These are phyloP conservation scores for Ornithorhynchus anatinus DNA, from an alignment of 2,113 vertebrate species.

Conservation along the genomic window DNA sequence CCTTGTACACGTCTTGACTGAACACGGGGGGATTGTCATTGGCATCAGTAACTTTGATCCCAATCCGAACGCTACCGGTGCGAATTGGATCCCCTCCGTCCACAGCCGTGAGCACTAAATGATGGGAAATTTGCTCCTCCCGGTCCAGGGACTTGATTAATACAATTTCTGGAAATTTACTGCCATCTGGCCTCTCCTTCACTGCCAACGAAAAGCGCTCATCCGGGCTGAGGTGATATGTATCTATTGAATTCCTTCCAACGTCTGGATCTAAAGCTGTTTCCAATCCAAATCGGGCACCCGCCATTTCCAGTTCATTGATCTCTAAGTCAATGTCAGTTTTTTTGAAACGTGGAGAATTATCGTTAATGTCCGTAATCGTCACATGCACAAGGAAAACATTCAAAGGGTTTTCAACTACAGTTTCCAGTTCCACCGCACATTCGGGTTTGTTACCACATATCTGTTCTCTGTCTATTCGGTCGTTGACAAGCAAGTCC, in stretches of 20 bases:
- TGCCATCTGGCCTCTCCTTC: slow-evolving; percentile 58
- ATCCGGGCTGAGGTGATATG: slow-evolving; percentile 68
- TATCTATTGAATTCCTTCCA: slow-evolving; percentile 71
- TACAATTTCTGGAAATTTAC: slow-evolving; percentile 62
- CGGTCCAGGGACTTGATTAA: slow-evolving; percentile 73
- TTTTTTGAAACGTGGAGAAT: slow-evolving; percentile 64
- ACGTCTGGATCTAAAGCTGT: slow-evolving; percentile 65
- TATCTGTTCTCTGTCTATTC: slow-evolving; percentile 65
- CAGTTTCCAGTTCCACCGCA: slow-evolving; percentile 68
- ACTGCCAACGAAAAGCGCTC: slow-evolving; percentile 65
- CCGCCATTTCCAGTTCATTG: slow-evolving; percentile 58
- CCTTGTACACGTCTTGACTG: slow-evolving; percentile 63
- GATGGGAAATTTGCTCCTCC: slow-evolving; percentile 55
- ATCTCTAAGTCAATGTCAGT: slow-evolving; percentile 59
- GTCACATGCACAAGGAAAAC: slow-evolving; percentile 68
- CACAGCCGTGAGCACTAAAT: slow-evolving; percentile 69
- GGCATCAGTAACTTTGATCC: slow-evolving; percentile 71
- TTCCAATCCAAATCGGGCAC: slow-evolving; percentile 60
- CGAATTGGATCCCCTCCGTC: slow-evolving; percentile 74
- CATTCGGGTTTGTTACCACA: slow-evolving; percentile 55
- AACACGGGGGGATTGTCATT: slow-evolving; percentile 79
- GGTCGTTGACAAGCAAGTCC: slow-evolving; percentile 63
- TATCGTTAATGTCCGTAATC: slow-evolving; percentile 79
- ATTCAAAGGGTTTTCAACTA: slow-evolving; percentile 76
- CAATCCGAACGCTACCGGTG: slow-evolving; percentile 68